Base-by-base conservation (phyloP, 2,888 invertebrate species). In the Sicus ferrugineus region DNA sequence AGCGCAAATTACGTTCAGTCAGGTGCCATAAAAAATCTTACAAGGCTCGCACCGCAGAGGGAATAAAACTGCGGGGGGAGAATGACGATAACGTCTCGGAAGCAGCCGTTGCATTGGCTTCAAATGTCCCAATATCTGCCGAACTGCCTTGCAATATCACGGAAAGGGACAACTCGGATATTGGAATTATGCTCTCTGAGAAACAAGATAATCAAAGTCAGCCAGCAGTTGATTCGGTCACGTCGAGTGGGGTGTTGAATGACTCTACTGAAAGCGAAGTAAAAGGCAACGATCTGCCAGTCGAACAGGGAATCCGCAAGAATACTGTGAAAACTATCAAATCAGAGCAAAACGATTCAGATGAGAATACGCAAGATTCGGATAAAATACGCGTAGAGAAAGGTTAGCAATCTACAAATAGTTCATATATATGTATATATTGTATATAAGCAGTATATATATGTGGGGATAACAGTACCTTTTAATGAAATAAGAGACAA, bases 1-100 rank as follows among this genome's bases (percentile, higher is more conserved):
- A 89, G 79, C 87, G 88, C 81, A 87, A 88, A 65, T 87, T 89
- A 77, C 84, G 88, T 34, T 85, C 85, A 30, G 87, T 88, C 75
- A 84, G n/a, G n/a, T 88, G 69, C 86, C 86, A 74, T 69, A 72
- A 67, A 74, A 75, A 70, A 54, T 11, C 86, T 5, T 9, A 54
- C 14, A 21, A 54, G 6, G 34, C 50, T 6, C 26, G 7, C 28
- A 62, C 16, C 30, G 9, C 14, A 42, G 5, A 34, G 59, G 3
- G 26, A 71, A 63, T 71, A 62, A n/a, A 70, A 46, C 65, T 69
- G 56, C 73, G 72, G 2, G 74, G 76, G 46, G 79, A 78, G 21
- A 71, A 73, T 2, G 75, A 77, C 48, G 81, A 80, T 72, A 78
- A 78, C 70, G 74, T 75, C 46, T 81, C 82, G 0, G 81, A 81